Percentiles rank a stretch among this genome's conserved stretches.
Evolutionary conservation across 2,113 vertebrate genomes (phyloP).

Genomic region (Megalops atlanticus): DNA sequence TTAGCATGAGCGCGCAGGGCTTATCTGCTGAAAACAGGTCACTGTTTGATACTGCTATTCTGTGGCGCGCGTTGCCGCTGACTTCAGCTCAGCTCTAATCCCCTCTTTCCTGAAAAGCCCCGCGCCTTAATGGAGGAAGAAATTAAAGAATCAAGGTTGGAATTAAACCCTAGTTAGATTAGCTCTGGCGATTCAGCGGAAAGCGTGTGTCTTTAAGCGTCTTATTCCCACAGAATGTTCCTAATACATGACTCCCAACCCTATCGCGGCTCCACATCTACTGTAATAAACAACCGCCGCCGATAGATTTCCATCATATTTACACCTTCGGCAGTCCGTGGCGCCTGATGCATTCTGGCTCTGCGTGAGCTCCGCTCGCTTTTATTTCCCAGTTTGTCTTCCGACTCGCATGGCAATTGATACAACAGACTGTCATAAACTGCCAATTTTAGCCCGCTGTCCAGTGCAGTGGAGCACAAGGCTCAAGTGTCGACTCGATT

Average conservation of each 20-base stretch:
- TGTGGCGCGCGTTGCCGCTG: not conserved
- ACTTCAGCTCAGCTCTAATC: conserved; percentile 38
- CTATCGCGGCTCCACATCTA: not conserved
- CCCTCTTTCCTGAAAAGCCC: conserved; percentile 19
- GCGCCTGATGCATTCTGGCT: not conserved
- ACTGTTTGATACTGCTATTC: conserved; percentile 22
- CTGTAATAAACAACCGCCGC: not conserved
- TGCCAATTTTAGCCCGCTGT: not conserved
- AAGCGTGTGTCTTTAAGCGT: not conserved
- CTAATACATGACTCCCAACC: not conserved
- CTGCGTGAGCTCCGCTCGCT: not conserved
- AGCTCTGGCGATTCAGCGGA: conserved; percentile 16
- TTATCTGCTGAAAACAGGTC: conserved; percentile 40
- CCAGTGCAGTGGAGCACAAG: not conserved
- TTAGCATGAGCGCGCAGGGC: conserved; percentile 19
- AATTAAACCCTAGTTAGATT: conserved; percentile 36
- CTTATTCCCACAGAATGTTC: not conserved
- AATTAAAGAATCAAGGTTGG: conserved; percentile 34
- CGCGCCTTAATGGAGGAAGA: conserved; percentile 33
- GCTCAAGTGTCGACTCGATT: conserved; percentile 6
- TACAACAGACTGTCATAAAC: not conserved
- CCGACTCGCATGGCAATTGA: not conserved
- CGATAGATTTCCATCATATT: not conserved
- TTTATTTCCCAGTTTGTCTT: not conserved
- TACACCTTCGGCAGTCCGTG: not conserved